Evolutionary conservation across 1,140 invertebrate species (phyloP), one percentile per base, ranked within the genome.

Genomic region (Rhysida immarginata): DNA sequence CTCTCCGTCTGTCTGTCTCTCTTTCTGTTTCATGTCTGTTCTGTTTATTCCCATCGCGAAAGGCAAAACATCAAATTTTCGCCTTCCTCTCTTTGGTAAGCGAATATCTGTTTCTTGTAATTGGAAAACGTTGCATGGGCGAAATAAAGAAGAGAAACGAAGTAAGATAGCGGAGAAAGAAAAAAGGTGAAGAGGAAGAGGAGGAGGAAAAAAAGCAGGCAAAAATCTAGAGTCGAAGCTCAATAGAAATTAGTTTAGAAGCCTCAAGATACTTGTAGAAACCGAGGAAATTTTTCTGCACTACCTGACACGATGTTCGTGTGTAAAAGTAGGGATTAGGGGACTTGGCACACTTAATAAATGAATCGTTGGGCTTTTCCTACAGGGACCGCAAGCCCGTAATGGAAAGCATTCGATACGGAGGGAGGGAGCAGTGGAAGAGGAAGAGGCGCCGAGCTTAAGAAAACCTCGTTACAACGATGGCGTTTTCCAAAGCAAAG

Each of bases 251-350:
- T 46, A 46, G 44, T 46, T 46, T 5, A 20, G 18, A 46, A 20
- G 44, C 44, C 44, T 46, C 44, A 16, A 20, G 44, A 20, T 46
- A 46, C 44, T 46, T 46, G 44, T 46, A 5, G 5, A 8, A 11
- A 5, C 16, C 44, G 44, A 8, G 44, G 5, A 46, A 46, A 46
- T 46, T 46, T 46, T 46, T 46, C 44, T 46, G 8, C 5, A 23
- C 5, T 3, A 20, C 20, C 44, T 46, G 44, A 46, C 44, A 46
- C 5, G 18, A 46, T 46, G 44, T 46, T 46, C 20, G 8, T 8
- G 5, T 46, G 44, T 46, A 46, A 46, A 46, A 46, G 44, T 46
- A 20, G 44, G 44, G 44, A 46, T 46, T 46, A 46, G 44, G 44
- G 18, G 18, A 46, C 8, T 23, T 5, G 44, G 44, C 18, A 20